A percentile compares a stretch with the other conserved stretches of the same genome.
These are phyloP conservation scores for Neomorphus geoffroyi DNA, from an alignment of 2,797 vertebrate genomes.

Conservation along the genomic window DNA sequence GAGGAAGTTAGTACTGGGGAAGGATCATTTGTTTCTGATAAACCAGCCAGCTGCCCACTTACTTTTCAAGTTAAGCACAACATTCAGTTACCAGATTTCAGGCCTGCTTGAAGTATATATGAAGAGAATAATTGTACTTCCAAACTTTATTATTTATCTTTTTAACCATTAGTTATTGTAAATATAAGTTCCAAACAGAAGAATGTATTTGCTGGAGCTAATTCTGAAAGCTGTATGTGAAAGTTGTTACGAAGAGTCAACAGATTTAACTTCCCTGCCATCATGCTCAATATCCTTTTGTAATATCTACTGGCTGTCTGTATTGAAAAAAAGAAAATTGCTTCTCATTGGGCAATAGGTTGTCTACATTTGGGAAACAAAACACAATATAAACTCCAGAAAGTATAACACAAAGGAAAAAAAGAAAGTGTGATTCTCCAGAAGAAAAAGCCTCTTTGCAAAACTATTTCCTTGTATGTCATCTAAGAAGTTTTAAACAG, in stretches of 20 bases:
- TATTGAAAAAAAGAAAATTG: conserved; percentile 8
- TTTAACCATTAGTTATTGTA: background rate
- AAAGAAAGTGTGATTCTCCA: background rate
- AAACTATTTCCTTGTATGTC: background rate
- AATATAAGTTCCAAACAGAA: background rate
- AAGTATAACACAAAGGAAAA: background rate
- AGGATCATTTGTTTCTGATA: background rate
- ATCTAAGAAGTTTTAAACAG: background rate
- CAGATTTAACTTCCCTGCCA: background rate
- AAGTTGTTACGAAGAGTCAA: conserved; percentile 6
- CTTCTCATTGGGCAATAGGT: background rate
- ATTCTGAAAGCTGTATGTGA: conserved; percentile 18
- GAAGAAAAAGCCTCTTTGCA: background rate
- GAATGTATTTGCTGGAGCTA: background rate
- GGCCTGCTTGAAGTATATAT: background rate
- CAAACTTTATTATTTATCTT: background rate
- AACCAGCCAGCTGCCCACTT: conserved; percentile 54
- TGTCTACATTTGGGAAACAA: conserved; percentile 30
- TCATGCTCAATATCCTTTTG: conserved; percentile 1
- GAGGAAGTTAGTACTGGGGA: background rate
- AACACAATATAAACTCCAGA: background rate
- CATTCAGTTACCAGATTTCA: conserved; percentile 44
- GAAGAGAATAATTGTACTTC: background rate
- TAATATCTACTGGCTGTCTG: background rate
- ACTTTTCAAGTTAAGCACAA: conserved; percentile 39